These are phyloP conservation scores for Todus mexicanus DNA, from an alignment of 2,797 vertebrate genomes.

Conservation along the genomic window DNA sequence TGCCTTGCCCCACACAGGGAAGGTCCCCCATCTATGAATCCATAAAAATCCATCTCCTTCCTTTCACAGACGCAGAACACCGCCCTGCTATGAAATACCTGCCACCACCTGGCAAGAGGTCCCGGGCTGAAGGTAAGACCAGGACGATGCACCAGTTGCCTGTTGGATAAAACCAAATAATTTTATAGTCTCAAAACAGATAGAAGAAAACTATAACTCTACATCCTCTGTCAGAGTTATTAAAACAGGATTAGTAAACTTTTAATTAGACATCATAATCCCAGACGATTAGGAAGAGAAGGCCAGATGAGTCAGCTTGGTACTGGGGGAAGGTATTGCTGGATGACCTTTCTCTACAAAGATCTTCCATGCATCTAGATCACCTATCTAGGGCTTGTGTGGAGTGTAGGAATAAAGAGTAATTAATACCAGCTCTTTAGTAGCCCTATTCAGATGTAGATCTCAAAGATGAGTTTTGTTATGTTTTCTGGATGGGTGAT, in stretches of 20 bases:
- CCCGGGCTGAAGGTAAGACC: background rate
- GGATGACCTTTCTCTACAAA: background rate
- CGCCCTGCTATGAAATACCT: constrained; percentile 54
- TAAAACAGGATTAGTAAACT: background rate
- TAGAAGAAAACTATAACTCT: background rate
- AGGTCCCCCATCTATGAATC: background rate
- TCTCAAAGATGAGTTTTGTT: background rate
- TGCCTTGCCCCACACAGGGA: background rate
- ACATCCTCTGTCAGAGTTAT: background rate
- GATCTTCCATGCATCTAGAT: background rate
- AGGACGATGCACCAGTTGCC: background rate
- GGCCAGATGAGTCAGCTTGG: background rate
- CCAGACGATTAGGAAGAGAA: background rate
- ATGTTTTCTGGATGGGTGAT: background rate
- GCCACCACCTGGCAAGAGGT: constrained; percentile 28
- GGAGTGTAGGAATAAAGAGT: background rate
- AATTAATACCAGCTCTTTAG: background rate
- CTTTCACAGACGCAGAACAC: constrained; percentile 57
- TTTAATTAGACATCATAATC: background rate
- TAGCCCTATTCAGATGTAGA: background rate
- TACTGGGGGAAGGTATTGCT: background rate
- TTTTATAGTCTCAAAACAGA: background rate
- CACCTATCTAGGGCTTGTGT: background rate
- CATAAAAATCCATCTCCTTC: background rate
- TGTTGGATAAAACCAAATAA: background rate